A percentile compares a stretch with the other conserved stretches of the same genome.
phyloP scores from a whole-genome alignment of 1,140 invertebrate species.

The Hermetia illucens region DNA sequence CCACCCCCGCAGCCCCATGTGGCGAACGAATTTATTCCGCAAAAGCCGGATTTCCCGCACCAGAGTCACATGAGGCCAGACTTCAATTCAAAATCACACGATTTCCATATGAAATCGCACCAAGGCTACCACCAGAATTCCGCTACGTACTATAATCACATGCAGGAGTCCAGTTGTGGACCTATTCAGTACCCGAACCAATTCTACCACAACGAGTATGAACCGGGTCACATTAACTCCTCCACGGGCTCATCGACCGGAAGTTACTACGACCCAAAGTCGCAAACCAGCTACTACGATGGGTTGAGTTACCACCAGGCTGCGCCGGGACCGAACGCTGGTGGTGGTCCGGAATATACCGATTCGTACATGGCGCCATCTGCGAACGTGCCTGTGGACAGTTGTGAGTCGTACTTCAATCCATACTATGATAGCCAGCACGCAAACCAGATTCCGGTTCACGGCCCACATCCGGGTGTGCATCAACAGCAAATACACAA shows the following conservation, averaged over 20 bases:
- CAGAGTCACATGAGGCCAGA: constrained; percentile 5
- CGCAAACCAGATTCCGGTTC: constrained; percentile 11
- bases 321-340: not conserved
- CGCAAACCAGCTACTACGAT: constrained; percentile 17
- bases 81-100: constrained; percentile 11
- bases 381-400: constrained; percentile 26
- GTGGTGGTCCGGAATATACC: not conserved
- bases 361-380: constrained; percentile 18
- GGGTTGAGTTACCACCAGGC: constrained; percentile 22
- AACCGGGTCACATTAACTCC: constrained; percentile 10
- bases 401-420: constrained; percentile 24
- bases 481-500: too few relatives aligned
- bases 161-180: not conserved
- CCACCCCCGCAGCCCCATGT: not conserved
- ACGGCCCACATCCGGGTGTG: constrained; percentile 1
- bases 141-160: constrained; percentile 9
- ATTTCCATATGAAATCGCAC: constrained; percentile 13
- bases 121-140: constrained; percentile 19
- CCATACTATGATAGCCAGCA: constrained; percentile 12
- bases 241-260: too few relatives aligned
- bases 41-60: constrained; percentile 20
- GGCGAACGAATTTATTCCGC: constrained; percentile 20
- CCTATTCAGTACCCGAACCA: constrained; percentile 4
- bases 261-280: constrained; percentile 21
- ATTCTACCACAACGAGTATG: constrained; percentile 6